Base-by-base conservation (phyloP, 1,140 invertebrate genomes). In the Asobara japonica region DNA sequence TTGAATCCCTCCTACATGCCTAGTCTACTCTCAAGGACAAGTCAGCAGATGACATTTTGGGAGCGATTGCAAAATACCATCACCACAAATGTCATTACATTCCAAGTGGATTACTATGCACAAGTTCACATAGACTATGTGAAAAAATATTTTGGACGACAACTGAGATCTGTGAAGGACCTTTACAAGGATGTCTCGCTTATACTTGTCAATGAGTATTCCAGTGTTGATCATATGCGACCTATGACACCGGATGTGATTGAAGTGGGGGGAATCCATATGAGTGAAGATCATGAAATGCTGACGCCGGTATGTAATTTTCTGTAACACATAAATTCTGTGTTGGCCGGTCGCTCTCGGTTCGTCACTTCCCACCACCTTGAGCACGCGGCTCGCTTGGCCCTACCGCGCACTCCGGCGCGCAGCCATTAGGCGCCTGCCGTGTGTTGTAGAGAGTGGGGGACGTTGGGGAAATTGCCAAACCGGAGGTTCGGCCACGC, bases 1-100 rank as follows among this genome's bases (percentile, higher is more conserved):
- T 87, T 90, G 27, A 89, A 88, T 27, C 86, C 89, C 0, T 86
- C 91, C 1, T 89, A 90, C 69, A 89, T 92, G 72, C 91, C 91
- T 0, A 86, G 88, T 29, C 88, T 89, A 41, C 90, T 91, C 81
- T 85, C 89, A 45, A 83, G 86, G 3, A 90, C 87, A 71, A 85
- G 87, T 41, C 88, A 91, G 75, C 75, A 85, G 27, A 91, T 92
- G 91, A 88, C 77, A 31, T 88, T 91, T 38, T 87, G 84, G 77
- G 86, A 92, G 80, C 82, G 92, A 66, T 80, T 90, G 25, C 76
- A 84, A 0, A 92, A 92, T 75, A 82, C 80, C 0, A 56, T 88
- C 1, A 78, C 76, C 76, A 84, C 75, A 77, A 65, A 72, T 73
- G 13, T 60, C 0, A 27, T 61, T 1, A 65, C 38, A 36, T n/a